Base-by-base conservation (phyloP, 2,888 invertebrate species). In the Iselma pallidipennis region DNA sequence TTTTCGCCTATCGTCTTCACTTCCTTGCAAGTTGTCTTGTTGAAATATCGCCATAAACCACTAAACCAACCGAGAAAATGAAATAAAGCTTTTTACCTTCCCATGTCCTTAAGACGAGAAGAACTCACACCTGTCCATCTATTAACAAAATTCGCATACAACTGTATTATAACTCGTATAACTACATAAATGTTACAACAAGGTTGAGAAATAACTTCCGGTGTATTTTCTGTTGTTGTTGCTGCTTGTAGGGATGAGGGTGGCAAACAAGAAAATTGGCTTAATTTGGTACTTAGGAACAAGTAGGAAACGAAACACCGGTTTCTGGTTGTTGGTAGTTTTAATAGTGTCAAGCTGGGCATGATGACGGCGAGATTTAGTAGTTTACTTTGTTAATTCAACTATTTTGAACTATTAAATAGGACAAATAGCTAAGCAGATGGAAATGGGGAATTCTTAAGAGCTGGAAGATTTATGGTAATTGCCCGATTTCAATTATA, bases 351-450 rank as follows among this genome's bases (percentile, higher is more conserved):
- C 61, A 61, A 61, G 61, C 61, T 62, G 57, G 54, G 61, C 50
- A 33, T 55, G 55, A 53, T 59, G 57, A 61, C 56, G 58, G 58
- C 54, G 58, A 57, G 61, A 62, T 62, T 62, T 61, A 61, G 53
- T 57, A 57, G 50, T 16, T 45, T 23, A 53, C 52, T 45, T 58
- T 59, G 61, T 37, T 56, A 61, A 57, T 56, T 53, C 49, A 45
- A 45, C 45, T 45, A 45, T 45, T 45, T 45, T 12, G 45, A 45
- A 45, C 45, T 45, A 23, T 45, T 45, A 23, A 45, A 45, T 23
- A 45, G 45, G 45, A 45, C 21, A 23, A 45, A 45, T 42, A 42
- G 42, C 19, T 2, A 5, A 10, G 12, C 45, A 45, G 45, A 45
- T 45, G 45, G 12, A n/a, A 5, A 23, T 12, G 4, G n/a, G n/a